Percentiles rank a stretch among this genome's conserved stretches.
Conservation (phyloP, 2,797 vertebrate genomes). For the Enteromius trimaculatus region DNA sequence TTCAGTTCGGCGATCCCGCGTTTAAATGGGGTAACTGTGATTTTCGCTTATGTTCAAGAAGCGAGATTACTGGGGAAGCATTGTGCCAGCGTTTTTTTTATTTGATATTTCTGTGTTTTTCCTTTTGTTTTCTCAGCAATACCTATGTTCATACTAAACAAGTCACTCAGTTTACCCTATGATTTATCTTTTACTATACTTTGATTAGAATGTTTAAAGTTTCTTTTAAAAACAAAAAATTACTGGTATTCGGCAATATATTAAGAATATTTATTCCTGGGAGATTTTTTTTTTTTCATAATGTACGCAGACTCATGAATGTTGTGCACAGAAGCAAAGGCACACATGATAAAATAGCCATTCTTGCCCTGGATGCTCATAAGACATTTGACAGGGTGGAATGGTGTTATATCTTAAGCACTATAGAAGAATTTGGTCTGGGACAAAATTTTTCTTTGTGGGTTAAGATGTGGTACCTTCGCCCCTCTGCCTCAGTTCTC, state of each 20-base stretch:
- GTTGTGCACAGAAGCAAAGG: neutral
- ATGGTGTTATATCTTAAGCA: neutral
- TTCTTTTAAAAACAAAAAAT: too few relatives aligned
- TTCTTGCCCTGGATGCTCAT: neutral
- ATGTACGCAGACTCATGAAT: constrained; percentile 13
- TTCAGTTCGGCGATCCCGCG: neutral
- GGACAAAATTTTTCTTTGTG: neutral
- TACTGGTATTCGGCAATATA: too few relatives aligned
- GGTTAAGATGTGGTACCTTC: neutral
- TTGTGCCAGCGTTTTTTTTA: neutral
- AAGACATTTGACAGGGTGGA: constrained; percentile 10
- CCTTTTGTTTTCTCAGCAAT: neutral
- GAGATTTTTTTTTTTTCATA: constrained; percentile 44
- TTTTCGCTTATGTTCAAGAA: neutral
- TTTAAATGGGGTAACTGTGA: neutral
- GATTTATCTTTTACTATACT: neutral
- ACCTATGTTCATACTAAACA: neutral
- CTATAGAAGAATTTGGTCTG: neutral
- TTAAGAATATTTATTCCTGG: neutral
- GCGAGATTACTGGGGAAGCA: neutral
- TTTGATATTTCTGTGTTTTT: neutral
- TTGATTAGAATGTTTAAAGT: neutral
- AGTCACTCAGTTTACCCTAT: neutral
- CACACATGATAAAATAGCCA: neutral
- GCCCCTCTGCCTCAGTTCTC: neutral